phyloP scores from a whole-genome alignment of 1,140 invertebrate genomes.

The Drosophila auraria region DNA sequence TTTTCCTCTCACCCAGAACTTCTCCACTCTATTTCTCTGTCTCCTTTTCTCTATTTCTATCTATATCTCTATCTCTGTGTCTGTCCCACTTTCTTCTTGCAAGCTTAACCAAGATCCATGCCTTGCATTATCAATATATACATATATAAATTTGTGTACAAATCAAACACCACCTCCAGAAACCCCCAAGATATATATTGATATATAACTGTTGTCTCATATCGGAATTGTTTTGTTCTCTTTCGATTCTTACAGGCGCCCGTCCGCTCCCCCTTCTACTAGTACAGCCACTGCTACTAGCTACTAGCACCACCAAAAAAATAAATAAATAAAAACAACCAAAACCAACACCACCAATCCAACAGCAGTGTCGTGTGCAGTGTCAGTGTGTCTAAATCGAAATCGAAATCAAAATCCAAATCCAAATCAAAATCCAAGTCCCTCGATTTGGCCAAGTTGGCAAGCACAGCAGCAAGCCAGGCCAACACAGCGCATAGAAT shows the following conservation, averaged over 20 bases:
- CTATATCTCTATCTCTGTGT: constrained; percentile 26
- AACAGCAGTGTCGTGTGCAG: constrained; percentile 39
- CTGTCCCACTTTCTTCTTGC: constrained; percentile 19
- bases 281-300: constrained; percentile 33
- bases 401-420: not conserved
- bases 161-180: constrained; percentile 29
- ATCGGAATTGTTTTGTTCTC: constrained; percentile 77
- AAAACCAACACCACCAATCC: constrained; percentile 13
- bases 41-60: constrained; percentile 20
- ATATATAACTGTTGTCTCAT: constrained; percentile 68
- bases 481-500: constrained; percentile 51
- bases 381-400: constrained; percentile 42
- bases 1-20: constrained; percentile 12
- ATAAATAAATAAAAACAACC: not conserved
- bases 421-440: constrained; percentile 11
- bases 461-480: constrained; percentile 15
- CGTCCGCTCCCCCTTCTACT: constrained; percentile 39
- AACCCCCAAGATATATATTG: constrained; percentile 30
- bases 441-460: constrained; percentile 23
- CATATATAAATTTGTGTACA: constrained; percentile 40
- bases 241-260: constrained; percentile 79
- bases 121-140: constrained; percentile 49
- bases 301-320: constrained; percentile 19
- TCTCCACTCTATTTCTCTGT: constrained; percentile 15
- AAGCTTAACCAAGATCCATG: constrained; percentile 52